Evolutionary conservation across 2,888 invertebrate genomes (phyloP).

Genomic region (Himalopsyche japonica): DNA sequence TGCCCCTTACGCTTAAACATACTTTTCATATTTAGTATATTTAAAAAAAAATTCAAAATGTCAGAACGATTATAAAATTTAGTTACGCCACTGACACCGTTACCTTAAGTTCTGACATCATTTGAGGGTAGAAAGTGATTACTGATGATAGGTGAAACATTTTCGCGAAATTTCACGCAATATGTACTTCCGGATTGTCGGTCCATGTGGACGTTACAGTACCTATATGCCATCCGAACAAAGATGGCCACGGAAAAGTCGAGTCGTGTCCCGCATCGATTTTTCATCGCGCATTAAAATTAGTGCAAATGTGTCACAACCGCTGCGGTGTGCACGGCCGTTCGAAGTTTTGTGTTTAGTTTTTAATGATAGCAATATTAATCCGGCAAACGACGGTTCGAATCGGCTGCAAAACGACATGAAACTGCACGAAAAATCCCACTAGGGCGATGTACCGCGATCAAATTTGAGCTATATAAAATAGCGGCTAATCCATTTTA

Average conservation of each 20-base stretch:
- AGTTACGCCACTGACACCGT: too few species aligned
- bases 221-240: constrained; percentile 25
- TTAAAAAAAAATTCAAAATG: too few species aligned
- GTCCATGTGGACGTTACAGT: background rate
- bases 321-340: constrained; percentile 20
- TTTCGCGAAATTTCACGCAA: background rate
- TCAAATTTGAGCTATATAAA: background rate
- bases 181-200: background rate
- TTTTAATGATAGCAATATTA: background rate
- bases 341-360: constrained; percentile 24
- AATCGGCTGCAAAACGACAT: background rate
- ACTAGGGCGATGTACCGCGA: background rate
- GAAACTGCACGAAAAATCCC: background rate
- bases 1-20: too few species aligned
- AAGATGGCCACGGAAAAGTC: constrained; percentile 36
- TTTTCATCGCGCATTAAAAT: constrained; percentile 30
- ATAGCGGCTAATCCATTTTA: background rate
- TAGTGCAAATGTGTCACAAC: constrained; percentile 27
- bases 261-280: constrained; percentile 35
- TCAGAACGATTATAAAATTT: too few species aligned
- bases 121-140: too few species aligned
- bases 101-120: too few species aligned
- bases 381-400: background rate
- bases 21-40: too few species aligned
- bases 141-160: background rate